Base-by-base conservation (phyloP, 2,888 invertebrate species). In the Hypena proboscidalis region DNA sequence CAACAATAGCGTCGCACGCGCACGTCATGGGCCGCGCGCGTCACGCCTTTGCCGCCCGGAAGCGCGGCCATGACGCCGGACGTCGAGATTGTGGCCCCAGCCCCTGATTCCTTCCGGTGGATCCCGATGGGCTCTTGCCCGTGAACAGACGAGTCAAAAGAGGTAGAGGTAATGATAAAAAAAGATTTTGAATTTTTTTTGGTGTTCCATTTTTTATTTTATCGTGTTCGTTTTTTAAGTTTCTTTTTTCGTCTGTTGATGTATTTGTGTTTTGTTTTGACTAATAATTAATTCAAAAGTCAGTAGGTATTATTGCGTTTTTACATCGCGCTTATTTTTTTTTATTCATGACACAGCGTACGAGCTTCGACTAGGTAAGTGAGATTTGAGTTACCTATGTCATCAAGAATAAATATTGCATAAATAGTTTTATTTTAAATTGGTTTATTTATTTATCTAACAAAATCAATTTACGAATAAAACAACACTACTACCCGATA, bases 21-120 rank as follows among this genome's bases (percentile, higher is more conserved):
- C 85, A 79, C 76, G 83, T 79, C 80, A 78, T 75, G 80, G 76
- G 69, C 70, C 59, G 59, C 67, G 77, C 77, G 77, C 67, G 74
- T 75, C 75, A 73, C 68, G 74, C 70, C 65, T 65, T 64, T 69
- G 63, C 62, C 74, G 33, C 60, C 74, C 87, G 88, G 88, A 87
- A 85, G 83, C 74, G 67, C 58, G 50, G 59, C 83, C 87, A 87
- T 77, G 66, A 62, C 51, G 62, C 85, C 87, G 89, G 90, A 89
- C 83, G 90, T 71, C 80, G 83, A 85, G 88, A 89, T 87, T 86
- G 89, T 81, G 79, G 74, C 77, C 79, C 81, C 81, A 83, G 85
- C 82, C 85, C 84, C 87, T 85, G 89, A 86, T 85, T 86, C 89
- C 90, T 90, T 90, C 90, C 90, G 90, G 85, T 78, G 80, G 72